Evolutionary conservation across 1,140 invertebrate species (phyloP), one percentile per base, ranked within the genome.

Genomic region (Rhynchophorus ferrugineus): DNA sequence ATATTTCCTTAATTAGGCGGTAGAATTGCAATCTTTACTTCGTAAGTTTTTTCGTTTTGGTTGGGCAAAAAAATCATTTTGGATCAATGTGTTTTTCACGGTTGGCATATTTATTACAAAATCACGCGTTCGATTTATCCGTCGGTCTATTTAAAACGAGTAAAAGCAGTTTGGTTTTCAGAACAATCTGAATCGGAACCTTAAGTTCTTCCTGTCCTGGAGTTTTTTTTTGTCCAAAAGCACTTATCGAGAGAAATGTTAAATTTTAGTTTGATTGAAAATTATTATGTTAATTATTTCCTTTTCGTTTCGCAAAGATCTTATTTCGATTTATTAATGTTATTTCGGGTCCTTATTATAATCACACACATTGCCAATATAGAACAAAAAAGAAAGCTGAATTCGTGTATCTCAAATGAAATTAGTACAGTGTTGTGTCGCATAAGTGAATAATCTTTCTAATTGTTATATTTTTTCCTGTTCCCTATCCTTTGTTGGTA

Each of bases 21-120:
- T 48, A 49, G 47, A 19, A 39, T 49, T 49, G 47, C 47, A 49
- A 49, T 49, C 22, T 24, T 49, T 49, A 49, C 37, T 49, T 20
- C 3, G n/a, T 49, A 49, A 16, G 20, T 29, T 17, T 36, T 49
- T 49, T 49, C 34, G 13, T 7, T 2, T 48, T 18, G 9, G 21
- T 33, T 41, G 37, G 14, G n/a, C n/a, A n/a, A n/a, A n/a, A n/a
- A n/a, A n/a, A n/a, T n/a, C n/a, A n/a, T n/a, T n/a, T n/a, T n/a
- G n/a, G n/a, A n/a, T n/a, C n/a, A n/a, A n/a, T n/a, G n/a, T n/a
- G n/a, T n/a, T n/a, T n/a, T n/a, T n/a, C n/a, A n/a, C n/a, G n/a
- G n/a, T n/a, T n/a, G n/a, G n/a, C n/a, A n/a, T n/a, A n/a, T n/a
- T n/a, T n/a, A n/a, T n/a, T n/a, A n/a, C n/a, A n/a, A n/a, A n/a